These are phyloP conservation scores for Augiades crinisus DNA, from an alignment of 2,888 invertebrate genomes.

Conservation along the genomic window DNA sequence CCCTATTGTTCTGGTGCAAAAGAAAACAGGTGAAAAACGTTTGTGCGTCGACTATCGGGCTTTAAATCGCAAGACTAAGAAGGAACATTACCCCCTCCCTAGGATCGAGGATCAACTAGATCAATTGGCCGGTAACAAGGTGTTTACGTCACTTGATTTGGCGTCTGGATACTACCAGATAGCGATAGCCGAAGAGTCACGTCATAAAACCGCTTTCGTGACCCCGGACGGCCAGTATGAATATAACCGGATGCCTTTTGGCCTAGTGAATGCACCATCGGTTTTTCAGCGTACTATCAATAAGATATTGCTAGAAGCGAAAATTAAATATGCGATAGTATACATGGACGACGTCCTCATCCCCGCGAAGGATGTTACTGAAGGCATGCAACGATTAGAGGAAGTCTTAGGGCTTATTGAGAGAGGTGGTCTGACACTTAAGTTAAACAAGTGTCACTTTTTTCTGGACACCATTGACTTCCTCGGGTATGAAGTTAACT, in stretches of 20 bases:
- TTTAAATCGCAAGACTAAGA: slow-evolving; percentile 30
- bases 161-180: slow-evolving; percentile 33
- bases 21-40: slow-evolving; percentile 33
- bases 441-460: slow-evolving; percentile 36
- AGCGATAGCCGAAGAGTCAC: slow-evolving; percentile 39
- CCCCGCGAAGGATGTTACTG: slow-evolving; percentile 23
- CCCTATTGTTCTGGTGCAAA: slow-evolving; percentile 35
- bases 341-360: slow-evolving; percentile 34
- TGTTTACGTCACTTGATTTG: slow-evolving; percentile 30
- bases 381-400: slow-evolving; percentile 18
- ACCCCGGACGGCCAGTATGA: slow-evolving; percentile 51
- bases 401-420: slow-evolving; percentile 30
- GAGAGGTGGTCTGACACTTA: slow-evolving; percentile 32
- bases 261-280: slow-evolving; percentile 48
- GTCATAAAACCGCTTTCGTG: slow-evolving; percentile 47
- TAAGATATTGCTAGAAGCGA: slow-evolving; percentile 31
- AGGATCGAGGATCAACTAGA: slow-evolving; percentile 32
- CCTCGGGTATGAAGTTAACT: slow-evolving; percentile 35
- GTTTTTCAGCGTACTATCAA: slow-evolving; percentile 48
- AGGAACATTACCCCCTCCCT: slow-evolving; percentile 35
- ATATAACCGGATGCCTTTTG: slow-evolving; percentile 50
- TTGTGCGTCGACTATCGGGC: slow-evolving; percentile 35
- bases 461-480: slow-evolving; percentile 33
- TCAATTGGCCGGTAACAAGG: slow-evolving; percentile 19
- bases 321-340: slow-evolving; percentile 25